phyloP scores from a whole-genome alignment of 53 echinoderm and acorn worm species.

The Henricia sp. region DNA sequence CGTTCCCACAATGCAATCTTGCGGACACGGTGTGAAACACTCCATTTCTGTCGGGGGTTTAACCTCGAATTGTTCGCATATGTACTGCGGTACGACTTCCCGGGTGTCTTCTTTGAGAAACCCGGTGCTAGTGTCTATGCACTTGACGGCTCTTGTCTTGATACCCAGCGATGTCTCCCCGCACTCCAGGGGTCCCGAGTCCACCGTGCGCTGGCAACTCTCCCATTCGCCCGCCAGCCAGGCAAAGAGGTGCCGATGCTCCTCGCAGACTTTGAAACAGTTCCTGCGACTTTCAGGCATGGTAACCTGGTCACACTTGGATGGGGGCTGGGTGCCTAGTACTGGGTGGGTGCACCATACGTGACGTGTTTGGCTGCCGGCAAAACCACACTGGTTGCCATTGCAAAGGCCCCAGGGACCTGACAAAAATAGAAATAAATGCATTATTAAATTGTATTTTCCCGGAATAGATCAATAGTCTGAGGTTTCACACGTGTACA shows the following conservation, averaged over 20 bases:
- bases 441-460: no score
- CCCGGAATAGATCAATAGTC: no score
- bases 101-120: slow-evolving; percentile 55
- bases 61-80: slow-evolving; percentile 79
- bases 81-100: slow-evolving; percentile 60
- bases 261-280: slow-evolving; percentile 91
- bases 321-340: slow-evolving; percentile 64
- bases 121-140: slow-evolving; percentile 79
- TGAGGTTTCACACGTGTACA: no score
- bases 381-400: slow-evolving; percentile 79
- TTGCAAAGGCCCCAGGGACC: slow-evolving; percentile 87
- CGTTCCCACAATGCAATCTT: slow-evolving; percentile 85
- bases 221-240: slow-evolving; percentile 91
- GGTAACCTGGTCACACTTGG: slow-evolving; percentile 71
- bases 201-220: slow-evolving; percentile 52
- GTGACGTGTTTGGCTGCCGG: slow-evolving; percentile 71
- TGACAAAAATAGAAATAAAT: slow-evolving; percentile 21
- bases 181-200: slow-evolving; percentile 38
- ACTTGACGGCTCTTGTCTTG: slow-evolving; percentile 79
- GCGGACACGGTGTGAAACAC: slow-evolving; percentile 90
- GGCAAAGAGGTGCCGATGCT: slow-evolving; percentile 80
- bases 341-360: slow-evolving; percentile 86
- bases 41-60: slow-evolving; percentile 75
- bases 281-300: slow-evolving; percentile 73
- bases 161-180: slow-evolving; percentile 79